Conservation (phyloP, 2,113 vertebrate species). For the Daubentonia madagascariensis region DNA sequence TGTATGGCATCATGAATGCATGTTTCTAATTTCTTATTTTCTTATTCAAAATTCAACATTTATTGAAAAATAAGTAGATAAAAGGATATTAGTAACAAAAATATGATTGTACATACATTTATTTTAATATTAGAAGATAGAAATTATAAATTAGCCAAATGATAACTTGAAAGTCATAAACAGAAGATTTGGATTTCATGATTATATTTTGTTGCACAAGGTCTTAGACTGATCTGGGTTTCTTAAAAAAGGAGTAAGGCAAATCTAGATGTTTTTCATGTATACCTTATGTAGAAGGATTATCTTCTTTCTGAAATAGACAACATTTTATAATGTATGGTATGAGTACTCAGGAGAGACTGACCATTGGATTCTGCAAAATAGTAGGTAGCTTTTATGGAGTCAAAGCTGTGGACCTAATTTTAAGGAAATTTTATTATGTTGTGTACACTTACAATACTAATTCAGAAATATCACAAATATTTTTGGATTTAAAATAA, state of each 20-base stretch:
- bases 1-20: background rate
- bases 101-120: background rate
- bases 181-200: background rate
- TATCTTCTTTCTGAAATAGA: background rate
- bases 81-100: background rate
- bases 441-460: background rate
- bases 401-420: background rate
- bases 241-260: background rate
- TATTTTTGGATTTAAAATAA: constrained; percentile 12
- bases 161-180: background rate
- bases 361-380: background rate
- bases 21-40: background rate
- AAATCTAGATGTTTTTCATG: constrained; percentile 2
- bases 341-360: background rate
- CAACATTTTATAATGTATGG: background rate
- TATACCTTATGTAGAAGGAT: background rate
- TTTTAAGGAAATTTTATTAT: background rate
- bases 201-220: background rate
- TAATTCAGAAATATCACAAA: background rate
- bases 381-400: background rate
- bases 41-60: constrained; percentile 7
- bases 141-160: background rate
- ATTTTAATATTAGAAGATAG: background rate
- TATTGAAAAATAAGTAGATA: background rate
- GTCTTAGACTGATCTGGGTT: background rate